Percentiles rank a stretch among this genome's conserved stretches.
Conservation (phyloP, 2,113 vertebrate genomes). For the Eptesicus fuscus region DNA sequence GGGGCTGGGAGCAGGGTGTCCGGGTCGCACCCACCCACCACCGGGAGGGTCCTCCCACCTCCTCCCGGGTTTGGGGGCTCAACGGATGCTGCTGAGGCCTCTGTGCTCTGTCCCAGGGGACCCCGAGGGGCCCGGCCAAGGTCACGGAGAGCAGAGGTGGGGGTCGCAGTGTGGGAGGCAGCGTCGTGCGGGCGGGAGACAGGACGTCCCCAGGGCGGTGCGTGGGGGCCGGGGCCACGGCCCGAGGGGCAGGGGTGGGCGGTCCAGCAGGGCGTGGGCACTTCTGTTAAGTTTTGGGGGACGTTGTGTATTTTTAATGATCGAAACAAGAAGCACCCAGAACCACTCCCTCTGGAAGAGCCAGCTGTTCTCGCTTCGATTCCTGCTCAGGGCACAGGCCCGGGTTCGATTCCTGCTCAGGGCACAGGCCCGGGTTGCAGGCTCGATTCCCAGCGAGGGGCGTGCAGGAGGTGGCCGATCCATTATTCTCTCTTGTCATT, state of each 20-base stretch:
- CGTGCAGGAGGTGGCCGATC: no score
- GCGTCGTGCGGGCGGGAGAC: background rate
- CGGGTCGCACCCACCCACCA: fast-evolving
- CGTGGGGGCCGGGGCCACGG: background rate
- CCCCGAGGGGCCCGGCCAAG: fast-evolving
- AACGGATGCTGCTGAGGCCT: no score
- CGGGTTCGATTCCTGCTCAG: no score
- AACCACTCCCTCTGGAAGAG: no score
- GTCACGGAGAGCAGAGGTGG: background rate
- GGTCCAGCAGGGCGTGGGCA: fast-evolving
- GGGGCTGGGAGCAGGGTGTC: fast-evolving
- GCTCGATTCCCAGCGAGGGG: no score
- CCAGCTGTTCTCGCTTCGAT: no score
- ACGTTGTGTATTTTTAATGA: no score
- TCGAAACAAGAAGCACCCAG: no score
- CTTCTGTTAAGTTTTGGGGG: background rate
- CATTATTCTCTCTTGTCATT: no score
- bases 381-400: no score
- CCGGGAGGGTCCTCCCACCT: fast-evolving
- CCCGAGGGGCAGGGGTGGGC: background rate
- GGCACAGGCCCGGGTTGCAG: no score
- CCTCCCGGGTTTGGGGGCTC: background rate
- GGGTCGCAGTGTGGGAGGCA: background rate
- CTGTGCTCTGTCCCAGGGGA: background rate
- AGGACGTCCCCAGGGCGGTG: fast-evolving